Conservation (phyloP, 1,140 invertebrate species). For the Megathymus violae region DNA sequence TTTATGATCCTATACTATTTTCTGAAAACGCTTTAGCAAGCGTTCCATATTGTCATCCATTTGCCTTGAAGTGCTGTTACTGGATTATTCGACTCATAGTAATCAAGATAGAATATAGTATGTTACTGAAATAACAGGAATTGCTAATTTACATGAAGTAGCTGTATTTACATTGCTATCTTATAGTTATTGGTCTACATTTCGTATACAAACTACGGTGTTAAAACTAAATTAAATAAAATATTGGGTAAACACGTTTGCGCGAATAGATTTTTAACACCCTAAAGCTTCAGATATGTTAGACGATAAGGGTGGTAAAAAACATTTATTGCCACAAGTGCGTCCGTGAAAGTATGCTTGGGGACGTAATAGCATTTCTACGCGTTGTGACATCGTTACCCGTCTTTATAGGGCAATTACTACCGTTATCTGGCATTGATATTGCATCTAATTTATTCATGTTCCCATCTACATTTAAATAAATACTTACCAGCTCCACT, state of each 20-base stretch:
- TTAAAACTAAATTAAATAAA: slow-evolving; percentile 5
- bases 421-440: slow-evolving; percentile 80
- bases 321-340: slow-evolving; percentile 64
- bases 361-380: slow-evolving; percentile 74
- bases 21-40: slow-evolving; percentile 61
- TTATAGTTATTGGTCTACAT: background rate
- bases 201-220: background rate
- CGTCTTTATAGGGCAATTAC: slow-evolving; percentile 80
- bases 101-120: slow-evolving; percentile 42
- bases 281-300: slow-evolving; percentile 51
- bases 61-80: slow-evolving; percentile 57
- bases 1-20: slow-evolving; percentile 68
- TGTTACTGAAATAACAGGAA: slow-evolving; percentile 31
- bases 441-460: slow-evolving; percentile 80
- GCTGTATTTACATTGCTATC: background rate
- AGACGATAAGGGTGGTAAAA: slow-evolving; percentile 59
- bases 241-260: slow-evolving; percentile 1
- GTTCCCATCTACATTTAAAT: slow-evolving; percentile 63
- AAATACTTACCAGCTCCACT: slow-evolving; percentile 67
- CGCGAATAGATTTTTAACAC: slow-evolving; percentile 27
- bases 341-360: slow-evolving; percentile 68
- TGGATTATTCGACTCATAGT: slow-evolving; percentile 48
- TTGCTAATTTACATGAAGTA: slow-evolving; percentile 4
- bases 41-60: slow-evolving; percentile 61
- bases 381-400: slow-evolving; percentile 73